Conservation (phyloP, 2,113 vertebrate species). For the Grammomys dolichurus region DNA sequence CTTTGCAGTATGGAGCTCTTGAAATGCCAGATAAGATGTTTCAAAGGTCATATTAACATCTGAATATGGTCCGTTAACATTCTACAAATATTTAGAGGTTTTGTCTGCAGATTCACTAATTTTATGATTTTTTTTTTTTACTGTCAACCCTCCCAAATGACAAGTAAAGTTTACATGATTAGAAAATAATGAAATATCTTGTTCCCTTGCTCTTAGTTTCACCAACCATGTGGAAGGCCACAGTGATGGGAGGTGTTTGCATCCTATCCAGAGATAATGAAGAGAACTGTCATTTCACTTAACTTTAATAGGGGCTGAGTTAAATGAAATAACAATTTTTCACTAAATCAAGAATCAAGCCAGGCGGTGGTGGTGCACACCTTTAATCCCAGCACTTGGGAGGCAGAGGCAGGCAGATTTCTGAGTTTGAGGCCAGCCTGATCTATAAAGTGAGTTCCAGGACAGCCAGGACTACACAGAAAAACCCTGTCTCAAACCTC, state of each 20-base stretch:
- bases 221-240: background rate
- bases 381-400: too few species aligned
- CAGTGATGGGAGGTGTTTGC: background rate
- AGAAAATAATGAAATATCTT: background rate
- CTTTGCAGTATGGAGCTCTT: slow-evolving; percentile 78
- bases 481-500: too few species aligned
- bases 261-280: background rate
- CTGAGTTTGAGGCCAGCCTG: too few species aligned
- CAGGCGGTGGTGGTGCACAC: too few species aligned
- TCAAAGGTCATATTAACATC: slow-evolving; percentile 83
- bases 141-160: background rate
- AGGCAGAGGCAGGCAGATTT: too few species aligned
- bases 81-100: slow-evolving; percentile 69
- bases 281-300: background rate
- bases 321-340: background rate
- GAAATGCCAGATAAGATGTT: slow-evolving; percentile 80
- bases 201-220: background rate
- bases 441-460: too few species aligned
- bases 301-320: background rate
- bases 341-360: background rate
- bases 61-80: slow-evolving; percentile 76
- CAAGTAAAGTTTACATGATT: background rate
- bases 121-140: slow-evolving; percentile 43
- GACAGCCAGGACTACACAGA: too few species aligned
- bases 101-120: slow-evolving; percentile 7